These are phyloP conservation scores for Coremacera marginata DNA, from an alignment of 2,888 invertebrate genomes.

Conservation along the genomic window DNA sequence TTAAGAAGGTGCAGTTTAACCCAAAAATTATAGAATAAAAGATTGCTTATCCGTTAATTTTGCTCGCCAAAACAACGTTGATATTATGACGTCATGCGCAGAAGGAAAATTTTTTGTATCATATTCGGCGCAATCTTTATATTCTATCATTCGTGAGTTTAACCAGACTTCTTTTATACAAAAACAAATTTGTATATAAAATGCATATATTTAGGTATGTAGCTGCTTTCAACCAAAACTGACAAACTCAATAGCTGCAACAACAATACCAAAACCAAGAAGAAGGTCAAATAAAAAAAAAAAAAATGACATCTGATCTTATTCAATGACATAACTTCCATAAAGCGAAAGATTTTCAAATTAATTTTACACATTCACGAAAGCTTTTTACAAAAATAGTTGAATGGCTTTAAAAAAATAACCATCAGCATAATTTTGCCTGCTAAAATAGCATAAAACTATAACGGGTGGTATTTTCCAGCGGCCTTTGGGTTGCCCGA, in stretches of 20 bases:
- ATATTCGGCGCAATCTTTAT: too few relatives aligned
- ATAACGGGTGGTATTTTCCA: constrained; percentile 57
- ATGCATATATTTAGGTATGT: too few relatives aligned
- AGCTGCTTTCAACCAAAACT: background rate
- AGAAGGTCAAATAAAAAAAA: background rate
- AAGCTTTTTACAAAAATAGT: constrained; percentile 57
- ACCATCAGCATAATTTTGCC: constrained; percentile 51
- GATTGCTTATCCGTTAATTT: too few relatives aligned
- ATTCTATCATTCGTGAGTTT: too few relatives aligned
- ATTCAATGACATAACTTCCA: constrained; percentile 49
- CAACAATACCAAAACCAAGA: background rate
- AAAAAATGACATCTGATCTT: constrained; percentile 52
- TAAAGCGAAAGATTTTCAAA: constrained; percentile 24
- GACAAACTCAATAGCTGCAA: background rate
- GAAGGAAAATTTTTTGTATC: too few relatives aligned
- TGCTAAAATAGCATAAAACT: constrained; percentile 60
- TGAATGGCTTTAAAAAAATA: constrained; percentile 53
- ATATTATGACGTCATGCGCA: too few relatives aligned
- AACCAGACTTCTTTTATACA: too few relatives aligned
- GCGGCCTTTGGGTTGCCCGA: background rate
- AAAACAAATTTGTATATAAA: too few relatives aligned
- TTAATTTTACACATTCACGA: constrained; percentile 51
- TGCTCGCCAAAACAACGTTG: too few relatives aligned
- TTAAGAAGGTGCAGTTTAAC: too few relatives aligned
- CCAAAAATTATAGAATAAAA: too few relatives aligned